Base-by-base conservation (phyloP, 2,113 vertebrate species). In the Sander vitreus region DNA sequence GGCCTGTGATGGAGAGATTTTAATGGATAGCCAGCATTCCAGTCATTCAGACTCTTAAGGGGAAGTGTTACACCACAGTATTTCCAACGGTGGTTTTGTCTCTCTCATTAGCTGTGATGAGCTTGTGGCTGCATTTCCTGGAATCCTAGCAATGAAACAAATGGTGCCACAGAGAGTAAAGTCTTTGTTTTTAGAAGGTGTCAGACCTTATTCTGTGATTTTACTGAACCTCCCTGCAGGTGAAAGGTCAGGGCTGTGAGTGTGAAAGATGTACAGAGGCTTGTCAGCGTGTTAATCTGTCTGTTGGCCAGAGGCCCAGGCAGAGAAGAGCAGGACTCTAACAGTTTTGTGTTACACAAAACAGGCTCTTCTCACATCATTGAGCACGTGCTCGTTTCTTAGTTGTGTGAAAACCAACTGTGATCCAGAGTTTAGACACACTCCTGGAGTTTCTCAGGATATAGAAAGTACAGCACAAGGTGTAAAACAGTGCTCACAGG, bases 281-380 rank as follows among this genome's bases (percentile, higher is more conserved):
- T 80, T 76, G 86, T 88, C 62, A 84, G 91, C 47, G 48, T 86
- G 88, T 91, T 93, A 85, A 93, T 94, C 85, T 73, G 84, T 77
- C 85, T 76, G 86, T 84, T 91, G 91, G 91, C 85, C 66, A 4
- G 65, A 62, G 82, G 90, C 91, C 92, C 90, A 72, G 88, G 76
- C 74, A 78, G 85, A 88, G 86, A 85, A 85, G 82, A 87, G 85
- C 83, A 81, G 70, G 84, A 92, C 81, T 91, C 86, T 80, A 60
- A 88, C 80, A 74, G 79, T 76, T 85, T 81, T 78, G 75, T 66
- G 78, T 93, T 90, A 84, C 87, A 71, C 66, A 81, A 76, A 92
- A 89, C 90, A 86, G 81, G 66, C 81, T 80, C 80, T 87, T 93
- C 90, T 92, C 83, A 92, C 84, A 90, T 85, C 75, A 78, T 36